phyloP scores from a whole-genome alignment of 2,888 invertebrate genomes.

The Itoplectis maculator region DNA sequence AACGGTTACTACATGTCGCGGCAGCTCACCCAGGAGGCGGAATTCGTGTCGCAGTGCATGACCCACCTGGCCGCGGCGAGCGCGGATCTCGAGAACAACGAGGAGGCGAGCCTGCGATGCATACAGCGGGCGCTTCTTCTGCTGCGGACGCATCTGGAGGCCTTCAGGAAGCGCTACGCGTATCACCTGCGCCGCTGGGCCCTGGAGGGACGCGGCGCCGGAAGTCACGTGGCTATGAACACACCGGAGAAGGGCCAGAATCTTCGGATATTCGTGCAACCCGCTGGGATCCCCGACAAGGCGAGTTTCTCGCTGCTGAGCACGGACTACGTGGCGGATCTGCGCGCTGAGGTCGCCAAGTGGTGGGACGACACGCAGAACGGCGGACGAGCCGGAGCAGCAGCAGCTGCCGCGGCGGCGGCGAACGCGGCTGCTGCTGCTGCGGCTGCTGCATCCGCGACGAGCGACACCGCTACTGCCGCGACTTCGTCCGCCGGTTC shows the following conservation, averaged over 20 bases:
- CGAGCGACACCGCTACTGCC: conserved; percentile 50
- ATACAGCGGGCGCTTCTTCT: conserved; percentile 95
- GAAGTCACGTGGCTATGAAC: conserved; percentile 90
- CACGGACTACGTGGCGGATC: conserved; percentile 95
- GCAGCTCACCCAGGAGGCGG: conserved; percentile 95
- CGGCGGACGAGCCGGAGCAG: conserved; percentile 62
- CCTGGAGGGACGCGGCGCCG: conserved; percentile 92
- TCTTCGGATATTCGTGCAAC: conserved; percentile 93
- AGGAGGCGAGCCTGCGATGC: conserved; percentile 93
- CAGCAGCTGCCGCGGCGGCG: conserved; percentile 14
- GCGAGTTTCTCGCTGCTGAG: conserved; percentile 92
- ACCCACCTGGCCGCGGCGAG: conserved; percentile 94
- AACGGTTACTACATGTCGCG: conserved; percentile 98
- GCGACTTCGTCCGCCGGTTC: conserved; percentile 62
- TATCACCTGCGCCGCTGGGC: conserved; percentile 96
- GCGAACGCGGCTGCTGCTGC: background rate
- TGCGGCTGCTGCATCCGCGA: background rate
- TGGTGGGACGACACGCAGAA: conserved; percentile 92
- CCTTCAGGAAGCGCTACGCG: conserved; percentile 94
- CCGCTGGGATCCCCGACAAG: conserved; percentile 94
- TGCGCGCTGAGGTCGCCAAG: conserved; percentile 97
- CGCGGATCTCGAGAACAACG: conserved; percentile 87
- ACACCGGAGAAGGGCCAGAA: conserved; percentile 88
- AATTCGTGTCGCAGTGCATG: conserved; percentile 97
- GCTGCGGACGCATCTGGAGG: conserved; percentile 96